These are phyloP conservation scores for Talpa occidentalis DNA, from an alignment of 2,113 vertebrate genomes.

Conservation along the genomic window DNA sequence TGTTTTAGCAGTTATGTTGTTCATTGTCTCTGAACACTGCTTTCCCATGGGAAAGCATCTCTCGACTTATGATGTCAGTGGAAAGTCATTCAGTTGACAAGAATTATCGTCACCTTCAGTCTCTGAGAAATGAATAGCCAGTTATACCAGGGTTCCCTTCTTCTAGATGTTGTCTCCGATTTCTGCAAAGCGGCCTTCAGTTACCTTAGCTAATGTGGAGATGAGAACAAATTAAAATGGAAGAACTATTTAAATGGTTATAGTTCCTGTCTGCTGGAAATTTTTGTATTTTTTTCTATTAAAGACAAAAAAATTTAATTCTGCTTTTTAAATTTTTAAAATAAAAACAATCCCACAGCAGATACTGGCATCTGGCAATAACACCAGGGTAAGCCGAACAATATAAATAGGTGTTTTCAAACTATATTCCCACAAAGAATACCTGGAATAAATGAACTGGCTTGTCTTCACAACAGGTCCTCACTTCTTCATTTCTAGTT, in stretches of 20 bases:
- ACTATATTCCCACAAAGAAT: too few species aligned
- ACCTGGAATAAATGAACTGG: too few species aligned
- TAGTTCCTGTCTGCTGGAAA: not conserved
- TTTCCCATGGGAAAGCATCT: conserved; percentile 75
- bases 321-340: too few species aligned
- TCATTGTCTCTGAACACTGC: conserved; percentile 30
- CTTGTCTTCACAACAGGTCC: too few species aligned
- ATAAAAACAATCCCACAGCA: too few species aligned
- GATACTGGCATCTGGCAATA: too few species aligned
- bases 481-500: too few species aligned
- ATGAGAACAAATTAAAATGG: not conserved
- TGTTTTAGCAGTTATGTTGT: conserved; percentile 33
- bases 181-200: not conserved
- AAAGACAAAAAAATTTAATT: not conserved
- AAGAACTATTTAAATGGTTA: not conserved
- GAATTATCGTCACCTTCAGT: not conserved
- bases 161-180: not conserved
- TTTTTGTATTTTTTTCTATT: not conserved
- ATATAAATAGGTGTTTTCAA: too few species aligned
- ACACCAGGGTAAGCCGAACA: too few species aligned
- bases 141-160: not conserved
- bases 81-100: conserved; percentile 18
- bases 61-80: conserved; percentile 26
- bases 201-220: not conserved
- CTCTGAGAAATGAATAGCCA: not conserved